These are phyloP conservation scores for Sceloporus undulatus DNA, from an alignment of 2,113 vertebrate species.

Conservation along the genomic window DNA sequence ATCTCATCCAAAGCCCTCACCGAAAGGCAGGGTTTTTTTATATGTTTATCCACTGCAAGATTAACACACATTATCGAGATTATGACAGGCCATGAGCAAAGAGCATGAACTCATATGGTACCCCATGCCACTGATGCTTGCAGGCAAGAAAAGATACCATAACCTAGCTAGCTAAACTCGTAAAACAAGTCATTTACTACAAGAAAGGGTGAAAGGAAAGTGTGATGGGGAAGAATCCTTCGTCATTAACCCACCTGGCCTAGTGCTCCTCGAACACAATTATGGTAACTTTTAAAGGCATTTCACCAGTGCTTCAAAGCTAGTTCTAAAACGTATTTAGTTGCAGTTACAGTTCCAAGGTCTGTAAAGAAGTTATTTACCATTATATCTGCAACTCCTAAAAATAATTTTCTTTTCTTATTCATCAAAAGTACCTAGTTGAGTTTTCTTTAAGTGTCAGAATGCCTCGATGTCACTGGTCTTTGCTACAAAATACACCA, in stretches of 20 bases:
- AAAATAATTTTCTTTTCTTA: not conserved
- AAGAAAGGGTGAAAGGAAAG: not conserved
- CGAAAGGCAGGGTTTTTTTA: not conserved
- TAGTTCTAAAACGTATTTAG: not conserved
- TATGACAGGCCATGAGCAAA: not conserved
- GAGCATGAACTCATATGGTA: not conserved
- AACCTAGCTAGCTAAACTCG: not conserved
- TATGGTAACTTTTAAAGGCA: not conserved
- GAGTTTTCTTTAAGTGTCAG: not conserved
- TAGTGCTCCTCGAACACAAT: not conserved
- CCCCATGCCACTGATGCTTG: not conserved
- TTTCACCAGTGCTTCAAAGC: not conserved
- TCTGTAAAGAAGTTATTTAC: not conserved
- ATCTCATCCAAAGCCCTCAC: not conserved
- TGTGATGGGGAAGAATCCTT: not conserved
- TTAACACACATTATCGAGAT: slow-evolving; percentile 14
- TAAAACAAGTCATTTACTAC: not conserved
- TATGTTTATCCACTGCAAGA: slow-evolving; percentile 12
- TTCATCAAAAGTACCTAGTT: not conserved
- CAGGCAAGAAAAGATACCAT: not conserved
- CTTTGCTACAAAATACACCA: not conserved
- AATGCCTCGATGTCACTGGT: too few species aligned
- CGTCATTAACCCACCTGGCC: not conserved
- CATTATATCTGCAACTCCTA: not conserved
- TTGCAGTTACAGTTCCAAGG: not conserved